A percentile compares a stretch with the other conserved stretches of the same genome.
These are phyloP conservation scores for Leuciscus idus DNA, from an alignment of 2,113 vertebrate genomes.

Conservation along the genomic window DNA sequence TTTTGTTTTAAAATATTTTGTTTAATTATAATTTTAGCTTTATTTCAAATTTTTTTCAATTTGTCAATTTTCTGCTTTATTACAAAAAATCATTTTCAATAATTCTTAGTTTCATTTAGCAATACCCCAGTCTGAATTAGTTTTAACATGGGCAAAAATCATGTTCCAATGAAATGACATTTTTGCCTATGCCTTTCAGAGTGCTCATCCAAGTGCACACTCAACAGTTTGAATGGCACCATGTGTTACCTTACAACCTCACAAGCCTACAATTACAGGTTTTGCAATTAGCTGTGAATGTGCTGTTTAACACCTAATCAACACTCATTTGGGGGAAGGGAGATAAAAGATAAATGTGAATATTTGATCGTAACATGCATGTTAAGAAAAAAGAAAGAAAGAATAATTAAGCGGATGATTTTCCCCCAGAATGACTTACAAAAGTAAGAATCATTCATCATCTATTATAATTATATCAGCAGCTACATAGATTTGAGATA, in stretches of 20 bases:
- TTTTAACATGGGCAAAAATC: background rate
- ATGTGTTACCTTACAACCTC: slow-evolving; percentile 23
- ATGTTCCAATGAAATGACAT: background rate
- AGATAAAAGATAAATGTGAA: background rate
- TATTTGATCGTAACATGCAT: background rate
- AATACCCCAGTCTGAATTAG: background rate
- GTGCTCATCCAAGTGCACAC: slow-evolving; percentile 1
- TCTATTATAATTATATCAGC: slow-evolving; percentile 56
- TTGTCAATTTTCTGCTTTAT: background rate
- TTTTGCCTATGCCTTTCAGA: slow-evolving; percentile 6
- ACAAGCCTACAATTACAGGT: slow-evolving; percentile 39
- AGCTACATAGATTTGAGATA: slow-evolving; percentile 70
- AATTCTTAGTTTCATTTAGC: background rate
- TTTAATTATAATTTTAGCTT: too few relatives aligned
- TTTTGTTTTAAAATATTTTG: background rate
- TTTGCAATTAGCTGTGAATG: slow-evolving; percentile 49
- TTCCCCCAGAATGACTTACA: slow-evolving; percentile 41
- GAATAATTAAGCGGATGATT: background rate
- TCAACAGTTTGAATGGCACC: background rate
- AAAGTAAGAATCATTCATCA: slow-evolving; percentile 61
- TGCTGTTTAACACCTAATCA: slow-evolving; percentile 44
- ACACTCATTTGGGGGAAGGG: slow-evolving; percentile 1
- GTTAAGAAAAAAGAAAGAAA: background rate
- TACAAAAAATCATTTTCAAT: background rate
- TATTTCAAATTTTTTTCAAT: background rate